Evolutionary conservation across 2,797 vertebrate genomes (phyloP).

Genomic region (Sebastes alutus): DNA sequence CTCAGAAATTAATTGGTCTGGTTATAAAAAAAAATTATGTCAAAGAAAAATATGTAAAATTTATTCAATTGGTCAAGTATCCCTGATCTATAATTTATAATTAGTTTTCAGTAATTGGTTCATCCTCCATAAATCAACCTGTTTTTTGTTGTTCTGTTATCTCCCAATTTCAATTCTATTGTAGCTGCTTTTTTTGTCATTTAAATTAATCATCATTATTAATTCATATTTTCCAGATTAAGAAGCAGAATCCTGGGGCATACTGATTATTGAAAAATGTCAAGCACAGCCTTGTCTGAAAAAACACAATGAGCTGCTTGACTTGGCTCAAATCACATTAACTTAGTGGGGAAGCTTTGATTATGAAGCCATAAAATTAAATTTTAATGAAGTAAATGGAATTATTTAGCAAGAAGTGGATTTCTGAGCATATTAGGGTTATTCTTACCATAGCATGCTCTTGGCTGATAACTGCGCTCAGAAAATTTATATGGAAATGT

Average conservation of each 20-base stretch:
- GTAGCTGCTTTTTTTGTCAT: not conserved
- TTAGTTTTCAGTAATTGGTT: no score
- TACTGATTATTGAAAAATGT: constrained; percentile 40
- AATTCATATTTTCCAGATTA: not conserved
- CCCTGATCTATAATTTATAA: no score
- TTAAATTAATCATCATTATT: not conserved
- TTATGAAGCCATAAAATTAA: constrained; percentile 60
- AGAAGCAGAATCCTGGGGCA: not conserved
- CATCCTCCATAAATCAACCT: not conserved
- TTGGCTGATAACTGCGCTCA: not conserved
- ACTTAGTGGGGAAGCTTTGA: constrained; percentile 38
- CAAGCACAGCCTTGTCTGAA: constrained; percentile 20
- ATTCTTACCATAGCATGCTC: not conserved
- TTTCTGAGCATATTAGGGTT: not conserved
- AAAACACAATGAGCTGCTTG: constrained; percentile 52
- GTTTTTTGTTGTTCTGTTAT: not conserved
- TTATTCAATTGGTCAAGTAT: not conserved
- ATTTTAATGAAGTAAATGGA: constrained; percentile 52
- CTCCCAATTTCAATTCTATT: not conserved
- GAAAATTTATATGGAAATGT: not conserved
- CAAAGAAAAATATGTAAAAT: not conserved
- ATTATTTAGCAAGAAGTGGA: constrained; percentile 33
- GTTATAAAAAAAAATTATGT: no score
- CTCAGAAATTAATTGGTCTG: not conserved
- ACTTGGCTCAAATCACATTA: constrained; percentile 46